Evolutionary conservation across 2,888 invertebrate genomes (phyloP).

Genomic region (Acronicta aceris): DNA sequence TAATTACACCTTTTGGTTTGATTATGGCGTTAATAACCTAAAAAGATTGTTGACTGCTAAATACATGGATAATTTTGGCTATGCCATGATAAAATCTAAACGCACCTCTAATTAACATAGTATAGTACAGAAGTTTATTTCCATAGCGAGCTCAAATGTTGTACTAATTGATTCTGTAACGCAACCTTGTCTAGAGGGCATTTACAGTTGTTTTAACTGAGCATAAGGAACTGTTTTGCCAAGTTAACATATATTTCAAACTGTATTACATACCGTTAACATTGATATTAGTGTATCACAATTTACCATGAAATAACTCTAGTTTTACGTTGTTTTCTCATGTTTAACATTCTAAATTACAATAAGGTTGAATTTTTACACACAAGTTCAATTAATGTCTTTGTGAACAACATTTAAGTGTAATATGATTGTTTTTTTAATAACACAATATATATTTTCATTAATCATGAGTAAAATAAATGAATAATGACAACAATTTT

Average conservation of each 20-base stretch:
- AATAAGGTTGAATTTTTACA: background rate
- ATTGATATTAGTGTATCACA: background rate
- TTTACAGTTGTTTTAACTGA: slow-evolving; percentile 33
- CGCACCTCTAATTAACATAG: slow-evolving; percentile 34
- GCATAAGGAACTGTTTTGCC: slow-evolving; percentile 9
- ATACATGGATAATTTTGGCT: slow-evolving; percentile 15
- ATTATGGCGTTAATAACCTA: background rate
- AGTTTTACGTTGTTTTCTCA: background rate
- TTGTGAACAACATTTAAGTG: background rate
- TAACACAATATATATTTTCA: no score
- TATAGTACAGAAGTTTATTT: slow-evolving; percentile 17
- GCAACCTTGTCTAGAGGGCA: slow-evolving; percentile 57
- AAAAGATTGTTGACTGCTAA: slow-evolving; percentile 4
- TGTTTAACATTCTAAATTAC: background rate
- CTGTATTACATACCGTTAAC: background rate
- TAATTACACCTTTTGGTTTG: no score
- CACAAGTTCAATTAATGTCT: background rate
- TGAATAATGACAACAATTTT: no score
- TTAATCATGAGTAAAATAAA: no score
- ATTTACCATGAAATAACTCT: background rate
- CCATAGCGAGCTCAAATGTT: slow-evolving; percentile 30
- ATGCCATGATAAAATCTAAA: slow-evolving; percentile 21
- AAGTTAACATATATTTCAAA: background rate
- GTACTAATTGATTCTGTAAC: slow-evolving; percentile 49
- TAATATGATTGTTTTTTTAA: background rate